A percentile compares a stretch with the other conserved stretches of the same genome.
These are phyloP conservation scores for Spilosoma lubricipeda DNA, from an alignment of 2,888 invertebrate genomes.

Conservation along the genomic window DNA sequence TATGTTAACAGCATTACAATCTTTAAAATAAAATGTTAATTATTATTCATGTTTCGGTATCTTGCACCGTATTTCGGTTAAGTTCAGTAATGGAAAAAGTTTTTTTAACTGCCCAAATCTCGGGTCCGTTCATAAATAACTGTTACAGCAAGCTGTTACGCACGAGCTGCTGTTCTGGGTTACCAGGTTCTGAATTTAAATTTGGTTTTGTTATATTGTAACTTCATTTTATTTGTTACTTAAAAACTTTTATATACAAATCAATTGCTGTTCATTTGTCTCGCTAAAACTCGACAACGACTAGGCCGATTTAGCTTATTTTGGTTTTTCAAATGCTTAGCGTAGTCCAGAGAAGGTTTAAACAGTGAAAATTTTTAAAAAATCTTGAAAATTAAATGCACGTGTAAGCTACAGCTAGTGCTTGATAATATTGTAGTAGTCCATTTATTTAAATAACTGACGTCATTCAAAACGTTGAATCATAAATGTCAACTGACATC, in stretches of 20 bases:
- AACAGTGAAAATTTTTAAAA: no score
- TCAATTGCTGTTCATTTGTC: no score
- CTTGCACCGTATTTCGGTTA: constrained; percentile 68
- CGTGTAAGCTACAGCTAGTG: no score
- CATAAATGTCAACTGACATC: background rate
- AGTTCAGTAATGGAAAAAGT: constrained; percentile 83
- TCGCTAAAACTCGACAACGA: no score
- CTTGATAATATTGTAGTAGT: background rate
- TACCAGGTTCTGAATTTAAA: constrained; percentile 26
- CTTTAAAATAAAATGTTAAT: constrained; percentile 56
- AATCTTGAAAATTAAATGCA: no score
- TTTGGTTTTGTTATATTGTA: background rate
- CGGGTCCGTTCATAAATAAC: constrained; percentile 80
- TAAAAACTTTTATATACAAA: no score
- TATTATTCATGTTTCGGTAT: constrained; percentile 77
- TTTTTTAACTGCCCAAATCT: constrained; percentile 80
- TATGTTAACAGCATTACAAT: constrained; percentile 17
- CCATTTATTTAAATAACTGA: background rate
- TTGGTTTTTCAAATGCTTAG: no score
- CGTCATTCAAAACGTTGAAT: background rate
- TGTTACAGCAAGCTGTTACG: constrained; percentile 84
- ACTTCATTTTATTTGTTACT: background rate
- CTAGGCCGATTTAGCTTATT: no score
- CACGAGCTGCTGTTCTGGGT: constrained; percentile 69
- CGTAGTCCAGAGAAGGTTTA: no score